A percentile compares a stretch with the other conserved stretches of the same genome.
phyloP scores from a whole-genome alignment of 2,888 invertebrate genomes.

The Blera fallax region DNA sequence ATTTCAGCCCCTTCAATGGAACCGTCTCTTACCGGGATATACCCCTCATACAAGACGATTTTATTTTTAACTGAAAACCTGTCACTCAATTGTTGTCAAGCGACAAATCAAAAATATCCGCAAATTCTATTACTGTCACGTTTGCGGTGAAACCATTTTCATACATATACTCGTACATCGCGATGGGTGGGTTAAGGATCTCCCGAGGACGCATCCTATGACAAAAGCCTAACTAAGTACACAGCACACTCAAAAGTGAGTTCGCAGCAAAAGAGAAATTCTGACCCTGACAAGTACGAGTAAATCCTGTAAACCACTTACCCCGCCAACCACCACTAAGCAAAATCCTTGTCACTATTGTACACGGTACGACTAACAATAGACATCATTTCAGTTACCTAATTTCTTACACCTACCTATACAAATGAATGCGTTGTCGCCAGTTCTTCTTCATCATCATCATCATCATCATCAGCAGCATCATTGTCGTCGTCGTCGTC shows the following conservation, averaged over 20 bases:
- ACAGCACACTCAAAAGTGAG: not conserved
- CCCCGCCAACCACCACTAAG: not conserved
- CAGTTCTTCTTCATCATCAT: not conserved
- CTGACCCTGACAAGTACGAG: not conserved
- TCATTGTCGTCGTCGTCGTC: no score
- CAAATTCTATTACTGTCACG: not conserved
- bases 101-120: not conserved
- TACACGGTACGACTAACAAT: slow-evolving; percentile 30
- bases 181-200: not conserved
- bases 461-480: not conserved
- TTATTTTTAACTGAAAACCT: not conserved
- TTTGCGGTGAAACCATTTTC: not conserved
- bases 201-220: not conserved
- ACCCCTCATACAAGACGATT: not conserved
- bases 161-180: not conserved
- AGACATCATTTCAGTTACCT: slow-evolving; percentile 33
- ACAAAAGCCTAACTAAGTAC: not conserved
- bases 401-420: slow-evolving; percentile 32
- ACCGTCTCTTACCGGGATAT: not conserved
- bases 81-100: slow-evolving; percentile 5
- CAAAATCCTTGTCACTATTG: slow-evolving; percentile 4
- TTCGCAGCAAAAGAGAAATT: not conserved
- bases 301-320: slow-evolving; percentile 1
- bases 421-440: slow-evolving; percentile 21
- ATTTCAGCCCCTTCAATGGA: no score